Evolutionary conservation across 2,113 vertebrate species (phyloP), one percentile per base, ranked within the genome.

Genomic region (Pollimyrus isidori): DNA sequence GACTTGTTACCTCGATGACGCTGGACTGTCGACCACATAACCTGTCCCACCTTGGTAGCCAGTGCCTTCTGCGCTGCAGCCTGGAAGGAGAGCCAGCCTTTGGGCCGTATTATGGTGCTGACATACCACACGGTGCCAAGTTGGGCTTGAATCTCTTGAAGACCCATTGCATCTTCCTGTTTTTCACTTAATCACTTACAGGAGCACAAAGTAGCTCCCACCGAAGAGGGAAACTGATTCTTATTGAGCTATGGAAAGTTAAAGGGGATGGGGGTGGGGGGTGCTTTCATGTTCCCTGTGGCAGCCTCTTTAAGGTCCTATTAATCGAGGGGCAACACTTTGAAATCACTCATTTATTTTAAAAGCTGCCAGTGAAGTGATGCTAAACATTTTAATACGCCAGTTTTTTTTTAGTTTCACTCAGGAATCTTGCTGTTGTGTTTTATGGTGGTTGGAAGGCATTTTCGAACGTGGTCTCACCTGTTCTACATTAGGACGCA

Each of bases 361-460:
- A 53, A 53, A 35, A 53, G 45, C 26, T 52, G 15, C 50, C 30
- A 87, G 49, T 53, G 50, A 87, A 53, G 50, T 87, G 48, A 87
- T 42, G 50, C 85, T 87, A 87, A 87, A 87, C 26, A 50, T 35
- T 87, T 87, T 87, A 53, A 87, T 87, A 19, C 2, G 85, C 49
- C 85, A 42, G 48, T 50, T 86, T 86, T 86, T 86, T 86, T 53
- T 53, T 80, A 7, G 85, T 30, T 87, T 87, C 53, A 21, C 26
- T 87, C 49, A 35, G 50, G 49, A 53, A 30, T 50, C 56, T 53
- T 53, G 85, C 85, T 87, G 30, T 53, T 35, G 85, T 7, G 26
- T 56, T 87, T 87, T 87, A 87, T 87, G 15, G 85, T 56, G 85
- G 85, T 87, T 87, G 48, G 85, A 53, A 87, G 85, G 85, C 50